Evolutionary conservation across 2,797 vertebrate species (phyloP).

Genomic region (Cynopterus sphinx): DNA sequence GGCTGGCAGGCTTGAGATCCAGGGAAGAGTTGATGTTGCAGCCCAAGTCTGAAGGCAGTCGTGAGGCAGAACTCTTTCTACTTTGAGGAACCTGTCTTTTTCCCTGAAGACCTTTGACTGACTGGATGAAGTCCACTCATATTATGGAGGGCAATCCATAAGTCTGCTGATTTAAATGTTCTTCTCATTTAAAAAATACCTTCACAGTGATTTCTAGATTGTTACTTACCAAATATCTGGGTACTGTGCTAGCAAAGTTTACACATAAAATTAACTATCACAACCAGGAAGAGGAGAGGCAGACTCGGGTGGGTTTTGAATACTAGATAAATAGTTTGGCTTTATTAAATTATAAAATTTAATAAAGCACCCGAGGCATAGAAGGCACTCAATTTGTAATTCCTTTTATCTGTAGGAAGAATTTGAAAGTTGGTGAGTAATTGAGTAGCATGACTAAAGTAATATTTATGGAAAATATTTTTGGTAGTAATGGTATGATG

Average conservation of each 20-base stretch:
- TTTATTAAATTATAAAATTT: not conserved
- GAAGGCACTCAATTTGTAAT: not conserved
- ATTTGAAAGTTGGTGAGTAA: not conserved
- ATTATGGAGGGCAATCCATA: not conserved
- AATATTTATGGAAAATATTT: not conserved
- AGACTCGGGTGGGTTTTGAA: not conserved
- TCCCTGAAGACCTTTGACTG: not conserved
- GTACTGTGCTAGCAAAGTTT: not conserved
- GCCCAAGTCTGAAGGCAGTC: not conserved
- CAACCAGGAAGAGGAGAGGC: not conserved
- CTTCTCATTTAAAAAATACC: not conserved
- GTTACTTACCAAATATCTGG: not conserved
- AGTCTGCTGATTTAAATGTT: not conserved
- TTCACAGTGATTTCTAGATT: not conserved
- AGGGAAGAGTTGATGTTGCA: not conserved
- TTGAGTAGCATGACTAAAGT: not conserved
- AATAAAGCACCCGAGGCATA: not conserved
- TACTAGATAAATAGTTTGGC: not conserved
- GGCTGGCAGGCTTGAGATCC: not conserved
- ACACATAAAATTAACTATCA: not conserved
- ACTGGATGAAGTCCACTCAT: not conserved
- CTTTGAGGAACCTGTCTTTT: not conserved
- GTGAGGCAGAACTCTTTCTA: not conserved
- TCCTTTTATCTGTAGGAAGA: not conserved
- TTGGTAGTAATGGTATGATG: not conserved